Evolutionary conservation across 2,797 vertebrate species (phyloP).

Genomic region (Nasua narica): DNA sequence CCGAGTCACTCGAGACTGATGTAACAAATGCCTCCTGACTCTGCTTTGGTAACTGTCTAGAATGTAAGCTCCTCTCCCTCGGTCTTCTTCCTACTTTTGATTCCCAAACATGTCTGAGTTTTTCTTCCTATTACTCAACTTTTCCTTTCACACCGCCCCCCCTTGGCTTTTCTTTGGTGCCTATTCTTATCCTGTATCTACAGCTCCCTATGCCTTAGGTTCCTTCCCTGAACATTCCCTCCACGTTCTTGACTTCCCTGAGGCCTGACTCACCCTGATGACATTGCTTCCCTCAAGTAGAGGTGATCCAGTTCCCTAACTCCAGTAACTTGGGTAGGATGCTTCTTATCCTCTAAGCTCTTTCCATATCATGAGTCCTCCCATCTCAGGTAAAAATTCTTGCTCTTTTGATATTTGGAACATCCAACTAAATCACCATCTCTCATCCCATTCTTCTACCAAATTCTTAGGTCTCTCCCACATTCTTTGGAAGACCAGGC

Average conservation of each 20-base stretch:
- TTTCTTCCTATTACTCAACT: background rate
- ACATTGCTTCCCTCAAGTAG: background rate
- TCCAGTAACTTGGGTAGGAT: too few species aligned
- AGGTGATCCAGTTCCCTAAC: background rate
- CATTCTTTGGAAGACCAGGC: background rate
- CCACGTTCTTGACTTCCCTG: background rate
- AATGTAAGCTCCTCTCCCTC: background rate
- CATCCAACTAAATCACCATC: background rate
- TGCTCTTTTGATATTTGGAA: background rate
- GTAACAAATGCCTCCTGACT: background rate
- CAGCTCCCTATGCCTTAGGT: background rate
- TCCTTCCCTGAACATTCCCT: background rate
- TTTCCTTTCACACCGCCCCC: background rate
- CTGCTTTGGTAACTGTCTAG: background rate
- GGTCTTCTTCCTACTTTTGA: background rate
- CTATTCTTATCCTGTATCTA: background rate
- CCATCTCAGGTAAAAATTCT: background rate
- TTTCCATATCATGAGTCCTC: background rate
- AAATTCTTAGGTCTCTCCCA: background rate
- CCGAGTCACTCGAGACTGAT: background rate
- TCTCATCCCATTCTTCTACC: background rate
- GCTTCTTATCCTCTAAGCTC: background rate
- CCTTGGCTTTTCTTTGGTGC: background rate
- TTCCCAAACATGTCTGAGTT: background rate
- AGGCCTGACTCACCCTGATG: background rate